phyloP scores from a whole-genome alignment of 2,113 vertebrate species.

The Daboia siamensis region DNA sequence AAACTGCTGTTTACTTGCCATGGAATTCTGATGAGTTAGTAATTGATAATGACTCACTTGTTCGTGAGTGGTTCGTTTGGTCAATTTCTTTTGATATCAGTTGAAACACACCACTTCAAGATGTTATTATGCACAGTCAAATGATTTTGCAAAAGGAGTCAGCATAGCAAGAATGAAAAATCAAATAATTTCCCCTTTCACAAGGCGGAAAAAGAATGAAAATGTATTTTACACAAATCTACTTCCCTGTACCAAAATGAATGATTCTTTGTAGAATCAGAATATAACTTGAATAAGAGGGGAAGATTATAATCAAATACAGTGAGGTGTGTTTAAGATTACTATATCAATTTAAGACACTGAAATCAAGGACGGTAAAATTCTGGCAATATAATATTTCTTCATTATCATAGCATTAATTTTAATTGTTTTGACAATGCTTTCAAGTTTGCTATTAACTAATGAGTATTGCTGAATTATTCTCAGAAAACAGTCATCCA shows the following conservation, averaged over 20 bases:
- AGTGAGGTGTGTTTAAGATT: not conserved
- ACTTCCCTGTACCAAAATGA: not conserved
- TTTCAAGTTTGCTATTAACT: not conserved
- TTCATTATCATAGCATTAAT: not conserved
- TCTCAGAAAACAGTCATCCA: not conserved
- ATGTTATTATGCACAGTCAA: not conserved
- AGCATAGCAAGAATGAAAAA: not conserved
- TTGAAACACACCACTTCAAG: not conserved
- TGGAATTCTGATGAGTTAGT: not conserved
- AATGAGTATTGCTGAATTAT: not conserved
- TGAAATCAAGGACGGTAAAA: not conserved
- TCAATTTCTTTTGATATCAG: slow-evolving; percentile 24
- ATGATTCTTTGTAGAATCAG: not conserved
- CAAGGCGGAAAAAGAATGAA: not conserved
- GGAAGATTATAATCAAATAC: not conserved
- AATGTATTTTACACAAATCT: not conserved
- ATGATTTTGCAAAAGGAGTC: not conserved
- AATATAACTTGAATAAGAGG: not conserved
- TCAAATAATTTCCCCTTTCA: slow-evolving; percentile 5
- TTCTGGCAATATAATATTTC: not conserved
- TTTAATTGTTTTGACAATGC: not conserved
- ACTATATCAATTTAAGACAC: not conserved
- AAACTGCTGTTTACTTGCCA: slow-evolving; percentile 8
- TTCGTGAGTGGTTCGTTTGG: not conserved
- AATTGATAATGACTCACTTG: not conserved